Base-by-base conservation (phyloP, 2,888 invertebrate species). In the Sinelater perroti region DNA sequence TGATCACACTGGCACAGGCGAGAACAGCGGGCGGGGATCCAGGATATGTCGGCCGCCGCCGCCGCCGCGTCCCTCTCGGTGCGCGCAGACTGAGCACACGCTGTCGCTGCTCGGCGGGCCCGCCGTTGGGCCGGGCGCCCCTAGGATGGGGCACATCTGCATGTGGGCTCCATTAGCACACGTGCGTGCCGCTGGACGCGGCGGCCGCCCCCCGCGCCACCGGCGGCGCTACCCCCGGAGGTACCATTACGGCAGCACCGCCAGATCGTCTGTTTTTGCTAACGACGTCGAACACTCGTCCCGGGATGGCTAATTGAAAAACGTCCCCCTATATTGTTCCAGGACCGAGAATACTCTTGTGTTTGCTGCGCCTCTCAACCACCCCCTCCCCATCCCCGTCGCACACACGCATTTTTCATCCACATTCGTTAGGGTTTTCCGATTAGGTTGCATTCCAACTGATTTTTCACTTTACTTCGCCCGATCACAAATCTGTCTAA, bases 21-120 rank as follows among this genome's bases (percentile, higher is more conserved):
- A 69, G 69, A 69, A 69, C 68, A 69, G 69, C 69, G 68, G 69
- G 69, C 69, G 69, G 69, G 69, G 69, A 68, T 66, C 66, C 68
- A 67, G 67, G 68, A 66, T 66, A 61, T 69, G 61, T 65, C 64
- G 66, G 59, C 66, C 65, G 64, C 65, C 65, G 64, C 66, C 65
- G 62, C 65, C 65, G 62, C 66, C 65, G 63, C 69, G 60, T 65
- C 66, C 64, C 67, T 67, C 65, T 66, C 64, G 60, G 61, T 64
- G 66, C 64, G 63, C 65, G 64, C 65, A 62, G 60, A 62, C 64
- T 56, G 56, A 54, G 54, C 60, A 57, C 57, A 53, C 60, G 58
- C 51, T 47, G 55, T 54, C 60, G 60, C 60, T 60, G 56, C 56
- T 56, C 54, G 60, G 61, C 54, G 60, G 61, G 56, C 52, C n/a